Evolutionary conservation across 1,140 invertebrate genomes (phyloP).

Genomic region (Galendromus occidentalis): DNA sequence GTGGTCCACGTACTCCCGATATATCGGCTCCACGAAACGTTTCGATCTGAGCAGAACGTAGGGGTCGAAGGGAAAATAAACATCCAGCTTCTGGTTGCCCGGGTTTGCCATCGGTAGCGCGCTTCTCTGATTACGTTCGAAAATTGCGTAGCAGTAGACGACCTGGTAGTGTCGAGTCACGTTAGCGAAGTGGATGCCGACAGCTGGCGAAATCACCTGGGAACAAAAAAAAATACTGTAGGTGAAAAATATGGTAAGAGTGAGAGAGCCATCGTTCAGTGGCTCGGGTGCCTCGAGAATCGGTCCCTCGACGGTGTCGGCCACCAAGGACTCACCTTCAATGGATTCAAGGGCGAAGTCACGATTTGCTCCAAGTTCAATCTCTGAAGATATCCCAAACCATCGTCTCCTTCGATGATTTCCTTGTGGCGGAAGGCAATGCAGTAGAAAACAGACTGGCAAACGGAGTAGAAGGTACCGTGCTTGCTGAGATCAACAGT

Average conservation of each 20-base stretch:
- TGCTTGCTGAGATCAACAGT: slow-evolving; percentile 40
- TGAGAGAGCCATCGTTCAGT: too few relatives aligned
- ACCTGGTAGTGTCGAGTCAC: slow-evolving; percentile 66
- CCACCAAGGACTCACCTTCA: slow-evolving; percentile 45
- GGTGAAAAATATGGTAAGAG: too few relatives aligned
- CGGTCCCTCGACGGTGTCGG: too few relatives aligned
- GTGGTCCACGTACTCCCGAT: not conserved
- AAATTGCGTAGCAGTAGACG: slow-evolving; percentile 71
- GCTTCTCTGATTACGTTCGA: slow-evolving; percentile 57
- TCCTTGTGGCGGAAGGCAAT: slow-evolving; percentile 67
- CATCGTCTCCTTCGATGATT: slow-evolving; percentile 38
- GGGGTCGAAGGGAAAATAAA: slow-evolving; percentile 62
- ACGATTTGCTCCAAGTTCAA: slow-evolving; percentile 64
- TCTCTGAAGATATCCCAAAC: slow-evolving; percentile 48
- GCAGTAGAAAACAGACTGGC: slow-evolving; percentile 72
- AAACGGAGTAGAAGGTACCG: slow-evolving; percentile 65
- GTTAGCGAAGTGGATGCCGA: slow-evolving; percentile 61
- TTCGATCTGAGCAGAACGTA: slow-evolving; percentile 32
- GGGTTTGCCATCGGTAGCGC: slow-evolving; percentile 32
- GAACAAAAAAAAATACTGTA: not conserved
- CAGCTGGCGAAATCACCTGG: slow-evolving; percentile 33
- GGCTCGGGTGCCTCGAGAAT: too few relatives aligned
- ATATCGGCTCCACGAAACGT: slow-evolving; percentile 13
- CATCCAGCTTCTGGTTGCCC: slow-evolving; percentile 32
- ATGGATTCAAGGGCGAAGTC: slow-evolving; percentile 59